Evolutionary conservation across 2,797 vertebrate genomes (phyloP), one percentile per base, ranked within the genome.

Genomic region (Chelon labrosus): DNA sequence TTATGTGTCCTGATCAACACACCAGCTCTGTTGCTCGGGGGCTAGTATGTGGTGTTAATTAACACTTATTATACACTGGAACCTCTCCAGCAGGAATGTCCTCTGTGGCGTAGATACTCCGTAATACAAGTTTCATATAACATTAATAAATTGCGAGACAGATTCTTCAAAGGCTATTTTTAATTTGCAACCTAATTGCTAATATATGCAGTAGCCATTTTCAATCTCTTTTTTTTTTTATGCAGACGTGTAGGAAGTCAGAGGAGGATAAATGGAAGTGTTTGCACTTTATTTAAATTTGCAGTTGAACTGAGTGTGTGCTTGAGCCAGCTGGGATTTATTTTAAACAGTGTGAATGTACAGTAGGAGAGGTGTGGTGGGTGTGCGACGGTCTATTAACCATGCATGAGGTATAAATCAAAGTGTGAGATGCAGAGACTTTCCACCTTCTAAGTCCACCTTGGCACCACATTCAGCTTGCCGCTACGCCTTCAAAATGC

Each of bases 351-450:
- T 71, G 38, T 57, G 53, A 64, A 53, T 73, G 62, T 46, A 73
- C 58, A 69, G 72, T 70, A 16, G 20, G 42, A 41, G 27, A 53
- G 46, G 46, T 65, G 47, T 11, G 60, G 54, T 50, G 38, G 37
- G 39, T 65, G 22, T 42, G 42, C 64, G 69, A 54, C 65, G 47
- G 9, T 61, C 27, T 61, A 78, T 92, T 85, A 90, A 75, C 70
- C 85, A 89, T 89, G 82, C 71, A 91, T 87, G 66, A 88, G 76
- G 56, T 41, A 74, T 77, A 80, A 85, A 89, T 90, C 70, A 83
- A 84, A 88, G 76, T 70, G 70, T 70, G 44, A 73, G 54, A 76
- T 56, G 73, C 59, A 79, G 49, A 73, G 70, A 83, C 53, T 65
- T 60, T 73, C 49, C 20, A 58, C 69, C 57, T 63, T 75, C 61